A percentile compares a stretch with the other conserved stretches of the same genome.
These are phyloP conservation scores for Nemopilema nomurai DNA, from an alignment of 30 jellyfish, hydroid and myxozoan species.

Conservation along the genomic window DNA sequence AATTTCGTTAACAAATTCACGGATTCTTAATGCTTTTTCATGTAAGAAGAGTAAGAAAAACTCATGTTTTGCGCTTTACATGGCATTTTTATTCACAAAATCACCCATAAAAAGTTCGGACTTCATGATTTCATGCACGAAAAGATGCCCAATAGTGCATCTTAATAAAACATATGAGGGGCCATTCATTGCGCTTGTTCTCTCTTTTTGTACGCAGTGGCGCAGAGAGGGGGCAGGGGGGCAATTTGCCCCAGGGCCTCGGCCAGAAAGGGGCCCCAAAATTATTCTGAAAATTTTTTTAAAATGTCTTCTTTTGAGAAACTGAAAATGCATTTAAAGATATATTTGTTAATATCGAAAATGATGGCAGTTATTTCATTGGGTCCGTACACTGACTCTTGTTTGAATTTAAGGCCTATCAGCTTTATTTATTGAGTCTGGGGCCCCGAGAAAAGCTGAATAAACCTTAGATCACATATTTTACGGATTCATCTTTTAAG, in stretches of 20 bases:
- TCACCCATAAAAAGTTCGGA: background rate
- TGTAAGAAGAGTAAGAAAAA: background rate
- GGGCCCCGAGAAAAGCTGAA: slow-evolving; percentile 14
- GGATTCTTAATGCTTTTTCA: background rate
- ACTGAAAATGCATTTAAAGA: background rate
- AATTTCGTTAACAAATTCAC: background rate
- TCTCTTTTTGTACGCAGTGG: background rate
- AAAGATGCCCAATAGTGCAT: background rate
- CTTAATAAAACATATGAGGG: background rate
- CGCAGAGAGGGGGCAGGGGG: slow-evolving; percentile 1
- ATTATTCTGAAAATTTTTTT: background rate
- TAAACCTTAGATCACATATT: background rate
- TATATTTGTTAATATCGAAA: slow-evolving; percentile 2
- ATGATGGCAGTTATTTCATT: slow-evolving; percentile 6
- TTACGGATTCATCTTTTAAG: background rate
- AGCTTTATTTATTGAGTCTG: slow-evolving; percentile 12
- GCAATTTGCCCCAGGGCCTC: background rate
- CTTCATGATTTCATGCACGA: background rate
- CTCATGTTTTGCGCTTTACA: background rate
- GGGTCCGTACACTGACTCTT: slow-evolving; percentile 17
- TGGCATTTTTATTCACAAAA: background rate
- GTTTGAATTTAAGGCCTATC: slow-evolving; percentile 18
- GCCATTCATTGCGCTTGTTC: background rate
- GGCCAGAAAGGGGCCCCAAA: background rate
- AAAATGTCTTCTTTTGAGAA: background rate